These are phyloP conservation scores for Cryptoblepharus egeriae DNA, from an alignment of 2,797 vertebrate genomes.

Conservation along the genomic window DNA sequence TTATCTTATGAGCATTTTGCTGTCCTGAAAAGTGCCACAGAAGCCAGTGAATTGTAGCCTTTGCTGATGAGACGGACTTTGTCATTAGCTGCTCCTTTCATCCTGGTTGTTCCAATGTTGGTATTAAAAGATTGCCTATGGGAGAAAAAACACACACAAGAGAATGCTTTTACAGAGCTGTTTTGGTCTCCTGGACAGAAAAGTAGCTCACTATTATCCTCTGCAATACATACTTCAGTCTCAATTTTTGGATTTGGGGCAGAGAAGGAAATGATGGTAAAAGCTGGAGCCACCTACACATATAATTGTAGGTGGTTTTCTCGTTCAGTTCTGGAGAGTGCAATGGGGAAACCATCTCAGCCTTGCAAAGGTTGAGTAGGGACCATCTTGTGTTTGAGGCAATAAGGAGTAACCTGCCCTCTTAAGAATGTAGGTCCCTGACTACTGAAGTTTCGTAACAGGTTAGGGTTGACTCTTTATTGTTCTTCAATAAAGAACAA, in stretches of 20 bases:
- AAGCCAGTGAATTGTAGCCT: not conserved
- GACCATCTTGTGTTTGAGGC: not conserved
- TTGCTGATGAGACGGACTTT: not conserved
- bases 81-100: not conserved
- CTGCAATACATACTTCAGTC: not conserved
- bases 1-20: not conserved
- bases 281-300: not conserved
- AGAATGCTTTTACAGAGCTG: not conserved
- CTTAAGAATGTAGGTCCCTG: not conserved
- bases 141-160: rapidly evolving
- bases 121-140: not conserved
- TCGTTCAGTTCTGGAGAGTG: not conserved
- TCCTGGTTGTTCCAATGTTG: not conserved
- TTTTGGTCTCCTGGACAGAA: not conserved
- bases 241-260: not conserved
- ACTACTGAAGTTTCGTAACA: not conserved
- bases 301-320: not conserved
- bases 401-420: not conserved
- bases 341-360: not conserved
- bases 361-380: not conserved
- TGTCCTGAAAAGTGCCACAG: not conserved
- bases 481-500: constrained; percentile 63
- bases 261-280: not conserved
- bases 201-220: not conserved
- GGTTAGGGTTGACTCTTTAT: constrained; percentile 33